Conservation (phyloP, 2,888 invertebrate genomes). For the Andrena trimmerana region DNA sequence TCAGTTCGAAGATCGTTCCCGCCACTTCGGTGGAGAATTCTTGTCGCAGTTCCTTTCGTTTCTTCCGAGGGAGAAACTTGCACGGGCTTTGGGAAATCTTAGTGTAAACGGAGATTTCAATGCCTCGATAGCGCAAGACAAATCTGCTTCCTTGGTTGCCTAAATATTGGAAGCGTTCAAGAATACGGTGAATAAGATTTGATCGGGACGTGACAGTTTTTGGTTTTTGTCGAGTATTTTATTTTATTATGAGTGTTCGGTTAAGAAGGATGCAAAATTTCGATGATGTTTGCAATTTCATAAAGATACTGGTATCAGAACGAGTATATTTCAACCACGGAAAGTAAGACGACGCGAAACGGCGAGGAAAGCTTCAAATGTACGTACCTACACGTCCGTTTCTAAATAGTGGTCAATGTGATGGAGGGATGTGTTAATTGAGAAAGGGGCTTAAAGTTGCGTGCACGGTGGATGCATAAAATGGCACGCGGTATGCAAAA, state of each 20-base stretch:
- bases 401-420: constrained; percentile 1
- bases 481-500: constrained; percentile 34
- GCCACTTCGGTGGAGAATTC: background rate
- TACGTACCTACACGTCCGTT: constrained; percentile 24
- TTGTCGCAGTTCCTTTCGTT: background rate
- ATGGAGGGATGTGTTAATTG: constrained; percentile 23
- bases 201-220: background rate
- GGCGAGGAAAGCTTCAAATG: background rate
- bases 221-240: background rate
- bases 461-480: background rate
- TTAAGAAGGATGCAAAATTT: background rate
- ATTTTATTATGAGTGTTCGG: background rate
- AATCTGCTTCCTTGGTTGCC: background rate
- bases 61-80: background rate
- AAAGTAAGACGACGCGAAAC: background rate
- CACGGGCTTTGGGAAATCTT: background rate
- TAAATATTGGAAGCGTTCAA: background rate
- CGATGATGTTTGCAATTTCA: constrained; percentile 4
- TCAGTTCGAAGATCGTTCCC: background rate
- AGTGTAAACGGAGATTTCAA: constrained; percentile 10
- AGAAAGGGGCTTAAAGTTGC: constrained; percentile 11
- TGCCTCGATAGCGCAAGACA: background rate
- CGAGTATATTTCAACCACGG: background rate
- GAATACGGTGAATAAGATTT: background rate
- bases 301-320: background rate